Percentiles rank a stretch among this genome's conserved stretches.
Conservation (phyloP, 1,140 invertebrate species). For the Sarcophaga peregrina region DNA sequence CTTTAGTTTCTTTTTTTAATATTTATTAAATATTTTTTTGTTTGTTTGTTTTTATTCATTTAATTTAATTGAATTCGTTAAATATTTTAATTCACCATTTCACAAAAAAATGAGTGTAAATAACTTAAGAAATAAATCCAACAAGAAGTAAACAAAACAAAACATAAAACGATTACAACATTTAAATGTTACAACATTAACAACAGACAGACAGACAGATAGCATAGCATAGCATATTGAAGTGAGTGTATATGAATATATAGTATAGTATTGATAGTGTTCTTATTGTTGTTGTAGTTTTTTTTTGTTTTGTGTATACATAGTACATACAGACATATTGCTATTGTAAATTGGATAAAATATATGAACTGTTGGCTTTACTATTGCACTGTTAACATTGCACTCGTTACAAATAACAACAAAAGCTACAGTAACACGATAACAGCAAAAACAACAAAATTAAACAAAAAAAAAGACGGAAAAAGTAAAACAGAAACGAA, state of each 20-base stretch:
- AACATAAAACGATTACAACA: slow-evolving; percentile 25
- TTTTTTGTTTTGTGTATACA: too few relatives aligned
- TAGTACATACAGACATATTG: too few relatives aligned
- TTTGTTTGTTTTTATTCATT: too few relatives aligned
- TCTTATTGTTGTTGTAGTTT: too few relatives aligned
- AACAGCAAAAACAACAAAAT: background rate
- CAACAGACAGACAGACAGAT: background rate
- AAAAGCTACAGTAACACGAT: background rate
- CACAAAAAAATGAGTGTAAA: background rate
- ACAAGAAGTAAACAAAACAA: slow-evolving; percentile 6
- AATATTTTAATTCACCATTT: too few relatives aligned
- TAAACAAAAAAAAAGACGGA: background rate
- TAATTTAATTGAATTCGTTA: too few relatives aligned
- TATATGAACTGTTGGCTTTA: background rate
- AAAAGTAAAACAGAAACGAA: background rate
- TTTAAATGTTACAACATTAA: slow-evolving; percentile 16
- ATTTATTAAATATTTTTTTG: too few relatives aligned
- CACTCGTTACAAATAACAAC: slow-evolving; percentile 12
- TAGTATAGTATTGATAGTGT: too few relatives aligned
- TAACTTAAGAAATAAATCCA: background rate
- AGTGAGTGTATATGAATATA: too few relatives aligned
- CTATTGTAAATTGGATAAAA: background rate
- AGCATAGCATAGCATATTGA: too few relatives aligned
- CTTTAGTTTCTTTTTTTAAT: too few relatives aligned
- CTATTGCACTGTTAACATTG: slow-evolving; percentile 24